Conservation (phyloP, 2,888 invertebrate species). For the Pyralis farinalis region DNA sequence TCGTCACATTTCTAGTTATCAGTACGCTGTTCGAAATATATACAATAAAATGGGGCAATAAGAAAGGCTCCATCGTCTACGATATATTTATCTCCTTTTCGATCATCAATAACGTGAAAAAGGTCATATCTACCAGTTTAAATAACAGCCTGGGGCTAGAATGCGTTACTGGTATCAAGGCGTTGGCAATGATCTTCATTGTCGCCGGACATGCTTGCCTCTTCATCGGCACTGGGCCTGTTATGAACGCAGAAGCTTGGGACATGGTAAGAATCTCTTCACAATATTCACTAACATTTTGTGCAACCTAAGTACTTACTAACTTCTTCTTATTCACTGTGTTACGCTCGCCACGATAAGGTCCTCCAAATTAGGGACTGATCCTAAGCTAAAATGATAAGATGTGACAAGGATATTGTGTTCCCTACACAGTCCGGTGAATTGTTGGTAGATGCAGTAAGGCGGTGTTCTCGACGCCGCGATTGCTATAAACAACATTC, state of each 20-base stretch:
- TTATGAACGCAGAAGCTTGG: slow-evolving; percentile 83
- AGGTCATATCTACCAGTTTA: slow-evolving; percentile 79
- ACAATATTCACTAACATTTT: too few relatives aligned
- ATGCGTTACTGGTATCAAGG: slow-evolving; percentile 84
- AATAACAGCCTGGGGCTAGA: slow-evolving; percentile 82
- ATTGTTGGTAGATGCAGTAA: too few relatives aligned
- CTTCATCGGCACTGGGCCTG: slow-evolving; percentile 85
- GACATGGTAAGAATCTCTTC: slow-evolving; percentile 63
- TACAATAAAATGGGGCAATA: slow-evolving; percentile 41
- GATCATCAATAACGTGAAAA: slow-evolving; percentile 78
- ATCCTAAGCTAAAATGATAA: too few relatives aligned
- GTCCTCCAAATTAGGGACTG: too few relatives aligned
- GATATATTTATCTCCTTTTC: slow-evolving; percentile 78
- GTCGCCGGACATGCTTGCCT: slow-evolving; percentile 84
- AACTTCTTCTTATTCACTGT: too few relatives aligned
- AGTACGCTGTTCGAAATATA: slow-evolving; percentile 75
- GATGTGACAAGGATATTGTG: too few relatives aligned
- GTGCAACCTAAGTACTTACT: too few relatives aligned
- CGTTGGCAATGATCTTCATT: slow-evolving; percentile 85
- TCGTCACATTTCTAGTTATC: slow-evolving; percentile 57
- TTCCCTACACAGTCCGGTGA: too few relatives aligned
- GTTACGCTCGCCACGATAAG: too few relatives aligned
- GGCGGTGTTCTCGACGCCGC: too few relatives aligned
- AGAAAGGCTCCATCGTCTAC: slow-evolving; percentile 42
- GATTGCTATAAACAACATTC: too few relatives aligned